Percentiles rank a stretch among this genome's conserved stretches.
Evolutionary conservation across 2,888 invertebrate genomes (phyloP).

Genomic region (Ethmia dodecea): DNA sequence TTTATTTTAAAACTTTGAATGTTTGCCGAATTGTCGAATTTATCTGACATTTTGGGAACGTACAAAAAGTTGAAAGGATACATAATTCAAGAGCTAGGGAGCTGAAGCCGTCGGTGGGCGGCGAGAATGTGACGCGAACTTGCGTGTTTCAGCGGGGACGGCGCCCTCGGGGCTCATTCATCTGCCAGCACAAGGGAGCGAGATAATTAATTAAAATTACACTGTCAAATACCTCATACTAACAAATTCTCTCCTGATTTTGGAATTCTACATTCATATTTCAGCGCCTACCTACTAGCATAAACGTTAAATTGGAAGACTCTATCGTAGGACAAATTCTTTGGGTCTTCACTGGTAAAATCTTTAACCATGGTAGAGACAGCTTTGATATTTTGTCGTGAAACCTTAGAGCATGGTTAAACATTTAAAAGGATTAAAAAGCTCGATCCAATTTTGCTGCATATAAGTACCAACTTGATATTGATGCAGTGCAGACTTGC

Average conservation of each 20-base stretch:
- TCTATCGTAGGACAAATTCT: too few species aligned
- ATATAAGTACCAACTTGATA: too few species aligned
- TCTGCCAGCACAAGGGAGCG: slow-evolving; percentile 50
- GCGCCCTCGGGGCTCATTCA: slow-evolving; percentile 56
- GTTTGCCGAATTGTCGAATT: slow-evolving; percentile 22
- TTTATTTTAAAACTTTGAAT: slow-evolving; percentile 27
- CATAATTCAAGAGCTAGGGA: slow-evolving; percentile 56
- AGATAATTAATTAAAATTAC: slow-evolving; percentile 67
- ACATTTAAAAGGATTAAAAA: too few species aligned
- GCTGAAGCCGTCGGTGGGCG: slow-evolving; percentile 36
- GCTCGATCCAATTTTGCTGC: too few species aligned
- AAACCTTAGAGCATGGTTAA: too few species aligned
- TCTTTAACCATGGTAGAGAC: too few species aligned
- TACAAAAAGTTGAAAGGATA: slow-evolving; percentile 52
- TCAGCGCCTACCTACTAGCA: too few species aligned
- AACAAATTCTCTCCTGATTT: background rate
- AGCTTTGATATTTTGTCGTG: too few species aligned
- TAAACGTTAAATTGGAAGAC: too few species aligned
- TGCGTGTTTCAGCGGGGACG: slow-evolving; percentile 45
- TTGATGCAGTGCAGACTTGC: too few species aligned
- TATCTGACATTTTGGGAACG: slow-evolving; percentile 36
- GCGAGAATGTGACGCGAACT: slow-evolving; percentile 51
- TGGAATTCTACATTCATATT: too few species aligned
- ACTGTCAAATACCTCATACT: slow-evolving; percentile 35
- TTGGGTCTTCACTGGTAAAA: too few species aligned